Percentiles rank a stretch among this genome's conserved stretches.
These are phyloP conservation scores for Loris lydekkerianus DNA, from an alignment of 2,797 vertebrate species.

Conservation along the genomic window DNA sequence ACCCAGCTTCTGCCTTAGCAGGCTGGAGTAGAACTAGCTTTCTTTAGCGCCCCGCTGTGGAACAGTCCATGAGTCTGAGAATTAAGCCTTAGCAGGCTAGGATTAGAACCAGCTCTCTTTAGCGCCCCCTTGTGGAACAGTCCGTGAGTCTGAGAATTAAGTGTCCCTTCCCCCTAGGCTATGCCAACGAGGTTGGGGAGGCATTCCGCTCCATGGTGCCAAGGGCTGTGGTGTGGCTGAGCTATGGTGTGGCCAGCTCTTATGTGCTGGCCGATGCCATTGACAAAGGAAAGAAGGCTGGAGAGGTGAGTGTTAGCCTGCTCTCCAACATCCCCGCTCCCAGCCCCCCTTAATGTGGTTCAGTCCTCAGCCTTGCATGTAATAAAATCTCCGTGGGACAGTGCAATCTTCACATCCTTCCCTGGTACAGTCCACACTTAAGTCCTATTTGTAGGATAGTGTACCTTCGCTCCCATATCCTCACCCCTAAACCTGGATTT, in stretches of 20 bases:
- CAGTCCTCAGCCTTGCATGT: neutral
- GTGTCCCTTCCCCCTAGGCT: constrained; percentile 89
- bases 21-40: neutral
- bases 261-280: constrained; percentile 96
- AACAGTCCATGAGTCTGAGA: neutral
- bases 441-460: neutral
- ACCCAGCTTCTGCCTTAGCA: neutral
- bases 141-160: neutral
- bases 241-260: constrained; percentile 93
- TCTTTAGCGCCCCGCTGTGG: neutral
- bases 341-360: neutral
- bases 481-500: neutral
- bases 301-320: constrained; percentile 89
- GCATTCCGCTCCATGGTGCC: constrained; percentile 96
- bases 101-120: neutral
- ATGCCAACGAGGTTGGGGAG: constrained; percentile 98
- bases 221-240: constrained; percentile 93
- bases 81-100: neutral
- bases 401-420: rapidly evolving
- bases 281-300: constrained; percentile 96
- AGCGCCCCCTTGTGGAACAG: constrained; percentile 6
- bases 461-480: neutral
- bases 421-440: neutral
- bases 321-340: neutral
- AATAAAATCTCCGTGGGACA: neutral